These are phyloP conservation scores for Pedionomus torquatus DNA, from an alignment of 2,113 vertebrate genomes.

Conservation along the genomic window DNA sequence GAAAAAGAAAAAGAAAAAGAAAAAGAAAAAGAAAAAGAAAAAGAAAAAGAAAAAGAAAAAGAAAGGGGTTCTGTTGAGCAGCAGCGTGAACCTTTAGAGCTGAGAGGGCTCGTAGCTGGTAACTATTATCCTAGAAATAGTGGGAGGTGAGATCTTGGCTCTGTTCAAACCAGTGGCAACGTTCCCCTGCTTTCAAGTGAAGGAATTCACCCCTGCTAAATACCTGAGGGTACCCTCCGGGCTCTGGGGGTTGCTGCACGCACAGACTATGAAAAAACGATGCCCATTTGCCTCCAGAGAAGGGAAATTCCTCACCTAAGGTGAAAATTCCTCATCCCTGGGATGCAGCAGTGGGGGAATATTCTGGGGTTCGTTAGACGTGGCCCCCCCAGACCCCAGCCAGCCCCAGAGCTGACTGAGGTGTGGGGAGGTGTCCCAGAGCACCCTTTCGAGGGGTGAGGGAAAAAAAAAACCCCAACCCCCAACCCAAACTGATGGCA, in stretches of 20 bases:
- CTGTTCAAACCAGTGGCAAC: neutral
- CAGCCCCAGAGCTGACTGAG: neutral
- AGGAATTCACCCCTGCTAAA: neutral
- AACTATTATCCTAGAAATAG: neutral
- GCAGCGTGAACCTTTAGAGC: neutral
- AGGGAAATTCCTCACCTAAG: conserved; percentile 9
- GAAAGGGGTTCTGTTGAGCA: neutral
- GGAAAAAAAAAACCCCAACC: neutral
- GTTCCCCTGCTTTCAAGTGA: neutral
- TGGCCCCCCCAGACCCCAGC: neutral
- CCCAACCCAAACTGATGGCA: neutral
- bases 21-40: neutral
- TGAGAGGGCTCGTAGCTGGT: neutral
- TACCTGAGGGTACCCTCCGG: neutral
- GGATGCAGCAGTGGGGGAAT: neutral
- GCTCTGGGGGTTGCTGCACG: neutral
- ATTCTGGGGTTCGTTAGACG: conserved; percentile 1
- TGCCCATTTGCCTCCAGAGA: neutral
- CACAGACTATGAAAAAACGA: neutral
- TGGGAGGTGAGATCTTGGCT: neutral
- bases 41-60: neutral
- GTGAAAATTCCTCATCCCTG: neutral
- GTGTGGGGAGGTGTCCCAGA: neutral
- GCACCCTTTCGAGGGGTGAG: neutral
- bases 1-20: neutral